These are phyloP conservation scores for Erethizon dorsatum DNA, from an alignment of 2,797 vertebrate species.

Conservation along the genomic window DNA sequence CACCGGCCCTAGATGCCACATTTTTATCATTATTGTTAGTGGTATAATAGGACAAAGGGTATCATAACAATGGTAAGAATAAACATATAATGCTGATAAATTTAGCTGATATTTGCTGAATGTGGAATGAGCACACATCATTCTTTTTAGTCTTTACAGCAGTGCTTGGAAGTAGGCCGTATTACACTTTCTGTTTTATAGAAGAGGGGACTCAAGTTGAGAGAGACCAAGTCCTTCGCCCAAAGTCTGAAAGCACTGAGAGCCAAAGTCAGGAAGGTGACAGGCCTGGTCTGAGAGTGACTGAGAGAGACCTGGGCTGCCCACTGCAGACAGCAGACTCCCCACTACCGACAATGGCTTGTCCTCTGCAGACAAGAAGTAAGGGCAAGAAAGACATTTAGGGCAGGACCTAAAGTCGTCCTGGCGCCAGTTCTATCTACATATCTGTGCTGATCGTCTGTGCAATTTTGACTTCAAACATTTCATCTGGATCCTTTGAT, in stretches of 20 bases:
- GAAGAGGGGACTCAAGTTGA: conserved; percentile 14
- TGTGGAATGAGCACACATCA: background rate
- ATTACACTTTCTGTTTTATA: conserved; percentile 23
- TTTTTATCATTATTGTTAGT: background rate
- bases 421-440: background rate
- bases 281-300: background rate
- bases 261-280: background rate
- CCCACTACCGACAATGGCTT: background rate
- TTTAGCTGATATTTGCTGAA: background rate
- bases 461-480: background rate
- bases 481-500: background rate
- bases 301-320: background rate
- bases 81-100: background rate
- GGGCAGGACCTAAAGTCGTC: background rate
- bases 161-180: background rate
- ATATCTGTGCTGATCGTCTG: background rate
- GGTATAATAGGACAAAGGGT: background rate
- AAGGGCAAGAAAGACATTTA: background rate
- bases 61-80: background rate
- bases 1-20: background rate
- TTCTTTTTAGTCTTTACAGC: background rate
- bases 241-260: background rate
- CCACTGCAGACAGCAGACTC: background rate
- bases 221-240: background rate
- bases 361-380: background rate